phyloP scores from a whole-genome alignment of 2,797 vertebrate species.

The Cephalopachus bancanus region DNA sequence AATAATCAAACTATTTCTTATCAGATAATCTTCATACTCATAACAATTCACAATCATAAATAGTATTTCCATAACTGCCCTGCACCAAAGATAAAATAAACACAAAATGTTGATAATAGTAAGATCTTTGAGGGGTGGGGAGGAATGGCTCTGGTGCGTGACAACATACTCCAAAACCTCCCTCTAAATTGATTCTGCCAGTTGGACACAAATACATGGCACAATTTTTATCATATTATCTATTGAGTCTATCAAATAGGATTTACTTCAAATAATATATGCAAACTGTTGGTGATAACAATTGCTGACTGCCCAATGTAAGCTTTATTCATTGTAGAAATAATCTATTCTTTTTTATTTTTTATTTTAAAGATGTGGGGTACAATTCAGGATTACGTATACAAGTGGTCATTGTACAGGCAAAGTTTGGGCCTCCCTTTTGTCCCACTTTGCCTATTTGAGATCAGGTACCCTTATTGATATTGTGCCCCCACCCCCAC shows the following conservation, averaged over 20 bases:
- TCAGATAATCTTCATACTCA: not conserved
- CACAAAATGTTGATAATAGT: not conserved
- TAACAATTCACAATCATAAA: not conserved
- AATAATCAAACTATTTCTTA: not conserved
- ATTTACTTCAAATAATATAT: not conserved
- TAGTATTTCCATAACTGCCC: not conserved
- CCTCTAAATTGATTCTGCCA: not conserved
- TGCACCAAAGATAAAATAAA: not conserved
- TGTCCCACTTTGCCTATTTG: too few relatives aligned
- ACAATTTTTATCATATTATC: not conserved
- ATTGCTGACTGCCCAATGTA: not conserved
- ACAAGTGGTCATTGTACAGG: too few relatives aligned
- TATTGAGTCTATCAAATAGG: not conserved
- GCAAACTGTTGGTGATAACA: not conserved
- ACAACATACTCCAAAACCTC: not conserved
- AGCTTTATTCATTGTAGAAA: not conserved
- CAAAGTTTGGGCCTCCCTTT: too few relatives aligned
- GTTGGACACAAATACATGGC: not conserved
- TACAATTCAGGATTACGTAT: too few relatives aligned
- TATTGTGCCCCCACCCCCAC: too few relatives aligned
- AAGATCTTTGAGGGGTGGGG: not conserved
- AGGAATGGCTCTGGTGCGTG: not conserved
- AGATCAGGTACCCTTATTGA: too few relatives aligned
- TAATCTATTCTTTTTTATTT: too few relatives aligned
- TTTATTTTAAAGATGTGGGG: too few relatives aligned